Conservation (phyloP, 2,797 vertebrate species). For the Sebastiscus tertius region DNA sequence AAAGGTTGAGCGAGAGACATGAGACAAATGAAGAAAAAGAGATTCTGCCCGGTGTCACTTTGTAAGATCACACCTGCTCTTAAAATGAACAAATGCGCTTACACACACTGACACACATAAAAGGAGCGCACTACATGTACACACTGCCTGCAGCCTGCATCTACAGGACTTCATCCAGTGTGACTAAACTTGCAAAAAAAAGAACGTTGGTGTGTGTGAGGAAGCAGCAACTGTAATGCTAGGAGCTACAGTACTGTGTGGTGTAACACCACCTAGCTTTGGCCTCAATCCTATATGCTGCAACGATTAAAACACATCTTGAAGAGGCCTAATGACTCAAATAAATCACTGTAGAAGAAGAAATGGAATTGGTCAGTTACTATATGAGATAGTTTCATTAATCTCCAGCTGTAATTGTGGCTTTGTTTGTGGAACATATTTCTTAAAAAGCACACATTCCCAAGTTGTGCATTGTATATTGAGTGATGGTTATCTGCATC, state of each 20-base stretch:
- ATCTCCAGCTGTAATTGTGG: neutral
- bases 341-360: neutral
- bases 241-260: neutral
- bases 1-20: slow-evolving; percentile 12
- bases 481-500: neutral
- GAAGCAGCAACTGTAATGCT: slow-evolving; percentile 5
- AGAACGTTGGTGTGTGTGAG: neutral
- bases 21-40: slow-evolving; percentile 21
- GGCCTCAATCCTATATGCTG: neutral
- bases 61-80: slow-evolving; percentile 21
- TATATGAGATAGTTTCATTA: neutral
- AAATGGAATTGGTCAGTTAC: neutral
- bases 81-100: neutral
- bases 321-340: neutral
- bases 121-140: neutral
- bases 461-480: neutral
- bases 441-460: neutral
- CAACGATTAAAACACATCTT: slow-evolving; percentile 1
- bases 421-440: neutral
- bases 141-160: slow-evolving; percentile 17
- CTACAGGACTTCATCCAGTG: slow-evolving; percentile 29
- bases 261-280: neutral
- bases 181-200: slow-evolving; percentile 5
- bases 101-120: neutral
- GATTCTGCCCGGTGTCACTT: slow-evolving; percentile 3